These are phyloP conservation scores for Netelia virgata DNA, from an alignment of 2,888 invertebrate species.

Conservation along the genomic window DNA sequence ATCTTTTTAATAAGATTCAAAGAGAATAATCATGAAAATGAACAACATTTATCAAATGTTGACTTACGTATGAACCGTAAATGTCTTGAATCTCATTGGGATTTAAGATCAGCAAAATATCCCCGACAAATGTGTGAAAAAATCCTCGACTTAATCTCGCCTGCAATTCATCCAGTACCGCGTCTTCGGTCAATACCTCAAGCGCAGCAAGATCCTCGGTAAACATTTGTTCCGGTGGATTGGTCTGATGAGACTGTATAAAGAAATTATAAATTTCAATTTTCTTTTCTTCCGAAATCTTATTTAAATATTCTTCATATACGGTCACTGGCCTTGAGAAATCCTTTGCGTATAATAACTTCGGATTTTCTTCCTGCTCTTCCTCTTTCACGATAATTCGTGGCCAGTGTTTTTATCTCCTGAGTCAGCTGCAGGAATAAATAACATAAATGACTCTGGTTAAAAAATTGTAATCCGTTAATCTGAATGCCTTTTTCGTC, in stretches of 20 bases:
- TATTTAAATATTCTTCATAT: background rate
- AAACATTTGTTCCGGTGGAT: constrained; percentile 90
- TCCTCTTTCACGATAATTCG: constrained; percentile 86
- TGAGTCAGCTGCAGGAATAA: constrained; percentile 87
- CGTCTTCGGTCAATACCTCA: constrained; percentile 90
- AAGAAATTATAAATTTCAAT: constrained; percentile 10
- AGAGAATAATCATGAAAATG: too few species aligned
- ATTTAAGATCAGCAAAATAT: constrained; percentile 91
- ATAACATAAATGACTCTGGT: background rate
- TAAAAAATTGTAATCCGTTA: constrained; percentile 3
- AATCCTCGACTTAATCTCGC: constrained; percentile 89
- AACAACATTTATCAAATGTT: too few species aligned
- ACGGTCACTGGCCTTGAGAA: constrained; percentile 80
- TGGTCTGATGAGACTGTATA: constrained; percentile 78
- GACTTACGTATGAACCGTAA: constrained; percentile 90
- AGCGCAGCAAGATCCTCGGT: constrained; percentile 94
- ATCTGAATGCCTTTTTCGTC: background rate
- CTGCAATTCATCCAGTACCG: constrained; percentile 89
- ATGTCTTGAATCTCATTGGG: constrained; percentile 91
- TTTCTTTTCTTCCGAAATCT: background rate
- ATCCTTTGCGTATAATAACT: constrained; percentile 84
- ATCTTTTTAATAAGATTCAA: background rate
- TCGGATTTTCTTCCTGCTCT: constrained; percentile 85
- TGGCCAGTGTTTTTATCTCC: constrained; percentile 89
- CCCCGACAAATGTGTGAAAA: constrained; percentile 93